Evolutionary conservation across 2,888 invertebrate species (phyloP).

Genomic region (Cephalotes varians): DNA sequence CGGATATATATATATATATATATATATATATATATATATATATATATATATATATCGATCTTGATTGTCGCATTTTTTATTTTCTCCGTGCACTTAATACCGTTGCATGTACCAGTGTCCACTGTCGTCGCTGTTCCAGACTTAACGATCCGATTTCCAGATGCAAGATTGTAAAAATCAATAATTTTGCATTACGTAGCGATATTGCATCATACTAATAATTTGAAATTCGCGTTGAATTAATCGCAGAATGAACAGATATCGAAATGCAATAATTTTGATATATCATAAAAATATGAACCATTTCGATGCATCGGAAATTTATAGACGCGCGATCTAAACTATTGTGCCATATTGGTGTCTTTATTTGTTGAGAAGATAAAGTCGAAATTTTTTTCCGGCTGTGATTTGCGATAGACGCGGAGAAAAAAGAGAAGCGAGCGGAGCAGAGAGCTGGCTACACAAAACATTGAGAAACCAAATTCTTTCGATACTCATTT

Average conservation of each 20-base stretch:
- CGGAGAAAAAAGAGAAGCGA: background rate
- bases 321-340: constrained; percentile 1
- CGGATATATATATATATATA: background rate
- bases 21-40: background rate
- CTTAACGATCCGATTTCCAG: constrained; percentile 1
- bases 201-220: background rate
- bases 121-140: background rate
- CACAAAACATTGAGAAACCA: constrained; percentile 61
- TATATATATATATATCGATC: background rate
- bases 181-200: background rate
- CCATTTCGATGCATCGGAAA: background rate
- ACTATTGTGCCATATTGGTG: constrained; percentile 52
- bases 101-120: background rate
- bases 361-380: constrained; percentile 30
- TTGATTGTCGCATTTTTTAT: background rate
- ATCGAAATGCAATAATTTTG: background rate
- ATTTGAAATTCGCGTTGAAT: background rate
- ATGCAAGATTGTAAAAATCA: constrained; percentile 19
- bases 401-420: constrained; percentile 60
- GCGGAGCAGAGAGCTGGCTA: background rate
- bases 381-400: constrained; percentile 33
- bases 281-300: background rate
- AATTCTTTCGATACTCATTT: constrained; percentile 72
- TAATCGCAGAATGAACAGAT: background rate
- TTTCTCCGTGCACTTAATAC: constrained; percentile 41